Evolutionary conservation across 2,797 vertebrate species (phyloP), one percentile per base, ranked within the genome.

Genomic region (Buceros bicornis): DNA sequence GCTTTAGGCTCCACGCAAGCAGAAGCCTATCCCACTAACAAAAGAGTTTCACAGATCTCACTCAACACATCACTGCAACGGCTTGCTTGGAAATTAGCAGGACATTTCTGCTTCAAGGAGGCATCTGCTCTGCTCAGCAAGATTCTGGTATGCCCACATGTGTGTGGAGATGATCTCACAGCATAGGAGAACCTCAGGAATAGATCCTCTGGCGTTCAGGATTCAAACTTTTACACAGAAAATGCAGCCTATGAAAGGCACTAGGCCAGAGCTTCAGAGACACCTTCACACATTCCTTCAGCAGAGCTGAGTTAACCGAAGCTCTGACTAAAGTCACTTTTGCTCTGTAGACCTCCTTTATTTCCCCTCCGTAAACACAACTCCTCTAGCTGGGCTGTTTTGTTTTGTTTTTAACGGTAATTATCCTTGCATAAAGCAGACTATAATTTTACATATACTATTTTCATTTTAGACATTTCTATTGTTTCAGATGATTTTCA

Each of bases 131-230:
- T 73, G 20, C 48, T 66, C 70, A 84, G n/a, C 31, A 42, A 71
- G 29, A 65, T 16, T 47, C 60, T 5, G 14, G 64, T 31, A 45
- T 0, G 22, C 8, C n/a, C 7, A 0, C 0, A 0, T 3, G 3
- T 26, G 8, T 5, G 8, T 16, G 25, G 60, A 69, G 40, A 51
- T 14, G 28, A 96, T 66, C 33, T 66, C 62, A 31, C 1, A 8
- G 24, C 62, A 60, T 1, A n/a, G 35, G 29, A 72, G 56, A 40
- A 58, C 8, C 25, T 9, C n/a, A 31, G 19, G 29, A 61, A 76
- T 3, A 5, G 73, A 58, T 28, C 21, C 40, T 28, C 47, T 66
- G 50, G 22, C 2, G 8, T 29, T 58, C 15, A 20, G 40, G 42
- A 81, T 54, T 67, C 69, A 90, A 86, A 6, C 35, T 21, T 21